A percentile compares a stretch with the other conserved stretches of the same genome.
These are phyloP conservation scores for Tupiocoris notatus DNA, from an alignment of 2,888 invertebrate genomes.

Conservation along the genomic window DNA sequence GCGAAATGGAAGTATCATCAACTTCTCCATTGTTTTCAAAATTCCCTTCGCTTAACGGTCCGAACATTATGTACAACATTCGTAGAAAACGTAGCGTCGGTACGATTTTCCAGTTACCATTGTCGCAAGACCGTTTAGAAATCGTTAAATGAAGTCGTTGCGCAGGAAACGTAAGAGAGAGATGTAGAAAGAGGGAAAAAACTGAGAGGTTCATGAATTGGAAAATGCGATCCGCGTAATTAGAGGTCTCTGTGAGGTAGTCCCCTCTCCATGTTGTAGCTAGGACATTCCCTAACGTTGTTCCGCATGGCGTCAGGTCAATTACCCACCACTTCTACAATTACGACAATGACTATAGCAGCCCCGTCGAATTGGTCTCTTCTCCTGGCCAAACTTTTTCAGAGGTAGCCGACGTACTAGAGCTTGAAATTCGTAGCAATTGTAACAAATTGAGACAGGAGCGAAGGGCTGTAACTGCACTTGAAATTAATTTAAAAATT, in stretches of 20 bases:
- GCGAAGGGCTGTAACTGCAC: too few relatives aligned
- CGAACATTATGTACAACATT: neutral
- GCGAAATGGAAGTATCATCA: too few relatives aligned
- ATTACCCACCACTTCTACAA: neutral
- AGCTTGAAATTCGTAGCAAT: neutral
- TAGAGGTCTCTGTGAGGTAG: neutral
- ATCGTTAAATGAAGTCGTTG: neutral
- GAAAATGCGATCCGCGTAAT: neutral
- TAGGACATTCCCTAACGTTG: slow-evolving; percentile 14
- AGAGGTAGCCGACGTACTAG: neutral
- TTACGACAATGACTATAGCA: neutral
- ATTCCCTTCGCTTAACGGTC: neutral
- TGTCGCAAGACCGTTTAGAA: neutral
- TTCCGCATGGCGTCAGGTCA: slow-evolving; percentile 32
- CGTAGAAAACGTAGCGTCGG: neutral
- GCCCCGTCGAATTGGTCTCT: neutral
- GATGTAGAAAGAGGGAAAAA: neutral
- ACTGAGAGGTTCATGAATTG: neutral
- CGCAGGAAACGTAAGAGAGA: neutral
- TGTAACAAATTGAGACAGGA: too few relatives aligned
- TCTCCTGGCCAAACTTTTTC: neutral
- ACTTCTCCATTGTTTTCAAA: too few relatives aligned
- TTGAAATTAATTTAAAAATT: too few relatives aligned
- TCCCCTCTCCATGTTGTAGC: too few relatives aligned
- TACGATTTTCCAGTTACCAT: neutral